These are phyloP conservation scores for Burhinus bistriatus DNA, from an alignment of 2,113 vertebrate genomes.

Conservation along the genomic window DNA sequence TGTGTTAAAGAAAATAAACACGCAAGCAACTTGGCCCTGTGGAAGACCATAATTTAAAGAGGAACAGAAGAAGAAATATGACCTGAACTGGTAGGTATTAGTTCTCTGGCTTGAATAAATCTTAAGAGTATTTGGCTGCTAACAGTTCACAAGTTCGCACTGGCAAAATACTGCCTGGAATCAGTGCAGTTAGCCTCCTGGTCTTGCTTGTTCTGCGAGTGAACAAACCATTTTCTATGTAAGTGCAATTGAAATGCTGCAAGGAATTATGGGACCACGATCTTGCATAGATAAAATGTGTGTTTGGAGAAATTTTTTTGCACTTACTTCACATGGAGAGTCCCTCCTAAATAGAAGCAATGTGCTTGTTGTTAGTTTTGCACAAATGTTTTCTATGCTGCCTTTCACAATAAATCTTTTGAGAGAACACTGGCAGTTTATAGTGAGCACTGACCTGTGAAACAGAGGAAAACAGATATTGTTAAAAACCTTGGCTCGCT, in stretches of 20 bases:
- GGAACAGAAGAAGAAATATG: conserved; percentile 45
- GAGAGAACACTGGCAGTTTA: background rate
- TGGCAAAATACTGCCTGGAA: conserved; percentile 48
- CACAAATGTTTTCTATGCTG: background rate
- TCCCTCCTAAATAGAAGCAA: background rate
- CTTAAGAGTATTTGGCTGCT: conserved; percentile 33
- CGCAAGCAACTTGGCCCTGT: background rate
- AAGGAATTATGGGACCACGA: background rate
- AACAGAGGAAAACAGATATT: conserved; percentile 25
- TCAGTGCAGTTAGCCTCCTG: background rate
- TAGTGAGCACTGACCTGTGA: conserved; percentile 36
- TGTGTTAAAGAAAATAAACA: conserved; percentile 65
- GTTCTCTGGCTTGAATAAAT: conserved; percentile 60
- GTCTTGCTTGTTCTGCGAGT: background rate
- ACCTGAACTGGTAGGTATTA: conserved; percentile 37
- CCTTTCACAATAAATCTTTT: conserved; percentile 6
- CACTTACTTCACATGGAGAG: background rate
- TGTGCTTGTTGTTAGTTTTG: background rate
- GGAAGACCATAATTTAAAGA: conserved; percentile 47
- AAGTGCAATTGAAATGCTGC: background rate
- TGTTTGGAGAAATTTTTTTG: background rate
- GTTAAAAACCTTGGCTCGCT: conserved; percentile 20
- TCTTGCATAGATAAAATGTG: background rate
- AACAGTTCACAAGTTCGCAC: conserved; percentile 22
- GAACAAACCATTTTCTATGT: conserved; percentile 29